phyloP scores from a whole-genome alignment of 2,797 vertebrate species.

The Antennarius maculatus region DNA sequence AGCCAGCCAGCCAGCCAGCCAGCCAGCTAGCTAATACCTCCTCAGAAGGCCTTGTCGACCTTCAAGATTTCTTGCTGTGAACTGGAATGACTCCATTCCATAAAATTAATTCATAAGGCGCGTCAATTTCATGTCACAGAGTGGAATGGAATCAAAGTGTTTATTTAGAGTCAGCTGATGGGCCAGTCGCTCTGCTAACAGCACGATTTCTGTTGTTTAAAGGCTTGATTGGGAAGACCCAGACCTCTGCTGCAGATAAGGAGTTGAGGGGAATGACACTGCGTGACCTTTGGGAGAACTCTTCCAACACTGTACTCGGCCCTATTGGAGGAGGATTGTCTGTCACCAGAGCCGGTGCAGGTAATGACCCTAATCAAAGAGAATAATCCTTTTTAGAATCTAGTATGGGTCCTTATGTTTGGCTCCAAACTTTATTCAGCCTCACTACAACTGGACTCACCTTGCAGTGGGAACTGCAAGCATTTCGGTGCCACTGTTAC shows the following conservation, averaged over 20 bases:
- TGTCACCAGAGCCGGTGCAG: conserved; percentile 86
- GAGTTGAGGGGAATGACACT: conserved; percentile 74
- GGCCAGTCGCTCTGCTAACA: no score
- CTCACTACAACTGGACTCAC: neutral
- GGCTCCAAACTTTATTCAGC: neutral
- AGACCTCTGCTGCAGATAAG: conserved; percentile 81
- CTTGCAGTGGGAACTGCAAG: conserved; percentile 41
- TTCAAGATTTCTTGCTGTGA: no score
- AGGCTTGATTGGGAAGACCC: conserved; percentile 92
- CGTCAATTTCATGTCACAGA: neutral
- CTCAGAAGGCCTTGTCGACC: no score
- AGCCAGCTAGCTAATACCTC: no score
- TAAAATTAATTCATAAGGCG: neutral
- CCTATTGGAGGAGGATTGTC: conserved; percentile 81
- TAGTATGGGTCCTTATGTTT: neutral
- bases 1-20: no score
- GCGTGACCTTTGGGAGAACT: conserved; percentile 85
- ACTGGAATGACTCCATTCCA: neutral
- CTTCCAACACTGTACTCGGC: conserved; percentile 76
- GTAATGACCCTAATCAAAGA: conserved; percentile 68
- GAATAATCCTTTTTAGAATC: neutral
- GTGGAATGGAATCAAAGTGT: neutral
- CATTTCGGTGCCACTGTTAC: conserved; percentile 46
- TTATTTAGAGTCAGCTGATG: no score
- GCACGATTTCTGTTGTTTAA: conserved; percentile 7